phyloP scores from a whole-genome alignment of 2,797 vertebrate species.

The Sebastes umbrosus region DNA sequence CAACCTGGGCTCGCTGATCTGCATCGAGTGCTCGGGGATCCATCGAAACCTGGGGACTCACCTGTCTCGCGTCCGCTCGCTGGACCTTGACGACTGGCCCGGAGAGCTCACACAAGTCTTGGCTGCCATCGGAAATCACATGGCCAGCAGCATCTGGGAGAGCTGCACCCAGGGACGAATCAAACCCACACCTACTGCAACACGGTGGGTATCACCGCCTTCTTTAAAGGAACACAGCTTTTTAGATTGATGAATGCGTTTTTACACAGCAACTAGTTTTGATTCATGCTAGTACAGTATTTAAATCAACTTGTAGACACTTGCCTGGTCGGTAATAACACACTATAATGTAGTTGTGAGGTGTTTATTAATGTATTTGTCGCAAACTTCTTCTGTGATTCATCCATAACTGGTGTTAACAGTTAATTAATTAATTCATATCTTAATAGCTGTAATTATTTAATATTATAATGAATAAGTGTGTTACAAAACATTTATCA shows the following conservation, averaged over 20 bases:
- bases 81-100: slow-evolving; percentile 95
- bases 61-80: slow-evolving; percentile 93
- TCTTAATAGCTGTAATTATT: too few relatives aligned
- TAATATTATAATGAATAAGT: background rate
- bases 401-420: background rate
- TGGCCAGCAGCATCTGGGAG: slow-evolving; percentile 95
- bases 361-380: too few relatives aligned
- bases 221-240: background rate
- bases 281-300: fast-evolving
- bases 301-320: background rate
- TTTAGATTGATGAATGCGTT: background rate
- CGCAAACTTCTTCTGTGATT: background rate
- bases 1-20: slow-evolving; percentile 95
- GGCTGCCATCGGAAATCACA: slow-evolving; percentile 92
- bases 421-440: background rate
- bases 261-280: background rate
- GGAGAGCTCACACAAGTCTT: slow-evolving; percentile 94
- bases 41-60: slow-evolving; percentile 96
- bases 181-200: slow-evolving; percentile 88
- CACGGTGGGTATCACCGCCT: slow-evolving; percentile 80
- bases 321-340: background rate
- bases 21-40: slow-evolving; percentile 97
- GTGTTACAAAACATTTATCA: background rate
- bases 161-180: slow-evolving; percentile 87
- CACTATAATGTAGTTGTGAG: background rate